phyloP scores from a whole-genome alignment of 2,888 invertebrate genomes.

The Ormyrus labotus region DNA sequence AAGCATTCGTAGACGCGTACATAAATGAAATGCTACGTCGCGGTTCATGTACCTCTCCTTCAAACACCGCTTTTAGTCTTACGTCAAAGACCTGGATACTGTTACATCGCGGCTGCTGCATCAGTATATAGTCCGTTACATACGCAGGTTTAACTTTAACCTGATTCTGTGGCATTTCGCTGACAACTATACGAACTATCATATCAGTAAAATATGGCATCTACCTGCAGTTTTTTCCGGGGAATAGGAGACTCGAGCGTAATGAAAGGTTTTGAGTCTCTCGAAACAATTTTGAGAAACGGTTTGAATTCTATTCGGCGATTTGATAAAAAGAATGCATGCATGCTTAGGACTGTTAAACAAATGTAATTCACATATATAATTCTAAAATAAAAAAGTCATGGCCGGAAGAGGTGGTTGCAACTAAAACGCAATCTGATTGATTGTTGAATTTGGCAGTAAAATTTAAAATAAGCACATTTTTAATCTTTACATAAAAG shows the following conservation, averaged over 20 bases:
- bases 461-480: too few species aligned
- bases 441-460: too few species aligned
- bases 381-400: too few species aligned
- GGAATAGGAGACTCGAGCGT: background rate
- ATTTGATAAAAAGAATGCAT: too few species aligned
- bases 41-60: background rate
- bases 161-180: constrained; percentile 59
- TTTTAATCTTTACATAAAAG: too few species aligned
- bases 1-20: background rate
- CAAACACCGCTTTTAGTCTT: constrained; percentile 19
- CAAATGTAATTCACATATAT: too few species aligned
- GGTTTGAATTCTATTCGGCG: too few species aligned
- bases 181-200: constrained; percentile 22
- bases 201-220: constrained; percentile 1
- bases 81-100: constrained; percentile 53
- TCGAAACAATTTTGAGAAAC: too few species aligned
- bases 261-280: background rate
- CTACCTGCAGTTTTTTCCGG: constrained; percentile 16
- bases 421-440: too few species aligned
- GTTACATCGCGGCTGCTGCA: constrained; percentile 59
- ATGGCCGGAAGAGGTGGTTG: too few species aligned
- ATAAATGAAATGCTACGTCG: background rate
- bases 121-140: constrained; percentile 57
- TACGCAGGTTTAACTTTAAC: constrained; percentile 64
- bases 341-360: too few species aligned